Percentiles rank a stretch among this genome's conserved stretches.
phyloP scores from a whole-genome alignment of 2,113 vertebrate genomes.

The Lates calcarifer region DNA sequence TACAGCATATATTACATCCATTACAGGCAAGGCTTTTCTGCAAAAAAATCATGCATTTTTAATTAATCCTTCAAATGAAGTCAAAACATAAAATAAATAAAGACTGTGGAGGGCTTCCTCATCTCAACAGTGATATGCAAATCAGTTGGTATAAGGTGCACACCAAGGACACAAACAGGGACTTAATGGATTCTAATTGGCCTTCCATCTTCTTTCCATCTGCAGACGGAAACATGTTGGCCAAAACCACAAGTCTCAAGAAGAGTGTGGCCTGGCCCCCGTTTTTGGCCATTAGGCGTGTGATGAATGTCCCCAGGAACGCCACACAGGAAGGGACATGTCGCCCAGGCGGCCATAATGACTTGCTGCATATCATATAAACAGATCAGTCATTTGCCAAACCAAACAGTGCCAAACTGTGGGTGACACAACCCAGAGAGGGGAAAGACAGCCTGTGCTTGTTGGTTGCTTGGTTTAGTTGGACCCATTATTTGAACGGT shows the following conservation, averaged over 20 bases:
- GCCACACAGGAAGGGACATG: conserved; percentile 54
- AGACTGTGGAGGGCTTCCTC: neutral
- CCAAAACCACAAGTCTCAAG: conserved; percentile 49
- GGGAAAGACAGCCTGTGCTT: conserved; percentile 19
- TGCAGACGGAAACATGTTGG: conserved; percentile 48
- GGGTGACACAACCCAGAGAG: conserved; percentile 25
- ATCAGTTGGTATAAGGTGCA: neutral
- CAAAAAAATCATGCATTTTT: neutral
- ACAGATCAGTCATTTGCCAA: conserved; percentile 67
- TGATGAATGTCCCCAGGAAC: conserved; percentile 68
- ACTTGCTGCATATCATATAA: conserved; percentile 60
- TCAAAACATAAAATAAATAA: neutral
- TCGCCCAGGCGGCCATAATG: conserved; percentile 62
- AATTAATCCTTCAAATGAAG: neutral
- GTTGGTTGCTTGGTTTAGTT: conserved; percentile 18
- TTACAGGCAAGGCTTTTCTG: neutral
- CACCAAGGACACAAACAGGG: conserved; percentile 41
- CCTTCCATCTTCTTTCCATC: conserved; percentile 59
- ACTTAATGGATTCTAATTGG: conserved; percentile 53
- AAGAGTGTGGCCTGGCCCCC: conserved; percentile 45
- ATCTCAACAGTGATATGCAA: conserved; percentile 13
- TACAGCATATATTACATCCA: neutral
- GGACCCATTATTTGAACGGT: neutral
- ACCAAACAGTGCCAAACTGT: conserved; percentile 49
- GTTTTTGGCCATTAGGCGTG: conserved; percentile 73